Conservation (phyloP, 2,888 invertebrate species). For the Serripes groenlandicus region DNA sequence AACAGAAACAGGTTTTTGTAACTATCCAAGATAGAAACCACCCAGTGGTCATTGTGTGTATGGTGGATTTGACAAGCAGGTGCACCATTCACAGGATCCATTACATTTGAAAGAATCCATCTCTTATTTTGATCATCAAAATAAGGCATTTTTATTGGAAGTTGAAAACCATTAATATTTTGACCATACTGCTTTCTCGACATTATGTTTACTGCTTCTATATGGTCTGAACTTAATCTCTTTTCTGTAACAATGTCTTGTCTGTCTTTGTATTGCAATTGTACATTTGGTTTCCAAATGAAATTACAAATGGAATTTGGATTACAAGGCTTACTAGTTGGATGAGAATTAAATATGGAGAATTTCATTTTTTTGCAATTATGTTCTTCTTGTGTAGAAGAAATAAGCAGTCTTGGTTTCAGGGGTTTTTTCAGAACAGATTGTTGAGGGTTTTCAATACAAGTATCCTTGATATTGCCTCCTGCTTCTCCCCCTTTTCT, state of each 20-base stretch:
- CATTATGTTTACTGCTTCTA: not conserved
- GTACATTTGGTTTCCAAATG: not conserved
- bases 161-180: not conserved
- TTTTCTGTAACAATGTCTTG: not conserved
- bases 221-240: not conserved
- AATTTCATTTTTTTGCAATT: no score
- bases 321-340: no score
- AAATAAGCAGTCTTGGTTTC: no score
- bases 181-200: not conserved
- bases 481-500: no score
- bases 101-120: not conserved
- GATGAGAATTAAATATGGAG: no score
- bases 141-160: not conserved
- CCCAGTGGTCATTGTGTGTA: conserved; percentile 38
- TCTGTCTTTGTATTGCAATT: not conserved
- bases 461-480: no score
- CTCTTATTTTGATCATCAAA: not conserved
- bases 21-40: not conserved
- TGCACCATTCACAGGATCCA: not conserved
- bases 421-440: no score
- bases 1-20: conserved; percentile 15
- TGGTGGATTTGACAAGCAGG: conserved; percentile 39
- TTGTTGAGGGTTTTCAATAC: no score
- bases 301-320: no score
- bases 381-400: no score